phyloP scores from a whole-genome alignment of 1,140 invertebrate species.

The Cydia amplana region DNA sequence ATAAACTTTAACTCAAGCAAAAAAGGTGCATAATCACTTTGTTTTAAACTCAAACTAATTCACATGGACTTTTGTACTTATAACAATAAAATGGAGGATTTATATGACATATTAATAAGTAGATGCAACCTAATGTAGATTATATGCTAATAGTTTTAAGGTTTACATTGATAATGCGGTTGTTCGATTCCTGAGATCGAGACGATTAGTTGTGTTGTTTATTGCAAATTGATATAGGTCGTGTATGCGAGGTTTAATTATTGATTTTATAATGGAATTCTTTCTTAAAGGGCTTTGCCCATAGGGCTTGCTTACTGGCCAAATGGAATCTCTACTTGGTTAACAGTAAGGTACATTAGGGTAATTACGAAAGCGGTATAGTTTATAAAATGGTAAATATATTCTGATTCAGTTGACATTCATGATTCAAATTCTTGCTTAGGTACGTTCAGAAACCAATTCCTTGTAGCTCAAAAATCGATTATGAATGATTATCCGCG shows the following conservation, averaged over 20 bases:
- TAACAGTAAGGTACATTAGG: too few relatives aligned
- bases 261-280: slow-evolving; percentile 6
- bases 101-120: slow-evolving; percentile 11
- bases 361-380: too few relatives aligned
- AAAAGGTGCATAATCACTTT: neutral
- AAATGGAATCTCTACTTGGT: neutral
- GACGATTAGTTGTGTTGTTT: neutral
- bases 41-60: neutral
- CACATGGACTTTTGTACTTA: neutral
- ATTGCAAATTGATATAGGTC: slow-evolving; percentile 14
- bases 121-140: neutral
- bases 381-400: too few relatives aligned
- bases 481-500: too few relatives aligned
- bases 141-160: neutral
- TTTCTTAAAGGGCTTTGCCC: neutral
- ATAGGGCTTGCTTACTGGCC: neutral
- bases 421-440: too few relatives aligned
- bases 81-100: neutral
- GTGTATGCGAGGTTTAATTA: neutral
- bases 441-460: too few relatives aligned
- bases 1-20: neutral
- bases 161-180: neutral
- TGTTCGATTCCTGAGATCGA: neutral
- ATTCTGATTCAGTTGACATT: too few relatives aligned
- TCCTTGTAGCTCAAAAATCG: too few relatives aligned